These are phyloP conservation scores for Dryomyza anilis DNA, from an alignment of 2,888 invertebrate species.

Conservation along the genomic window DNA sequence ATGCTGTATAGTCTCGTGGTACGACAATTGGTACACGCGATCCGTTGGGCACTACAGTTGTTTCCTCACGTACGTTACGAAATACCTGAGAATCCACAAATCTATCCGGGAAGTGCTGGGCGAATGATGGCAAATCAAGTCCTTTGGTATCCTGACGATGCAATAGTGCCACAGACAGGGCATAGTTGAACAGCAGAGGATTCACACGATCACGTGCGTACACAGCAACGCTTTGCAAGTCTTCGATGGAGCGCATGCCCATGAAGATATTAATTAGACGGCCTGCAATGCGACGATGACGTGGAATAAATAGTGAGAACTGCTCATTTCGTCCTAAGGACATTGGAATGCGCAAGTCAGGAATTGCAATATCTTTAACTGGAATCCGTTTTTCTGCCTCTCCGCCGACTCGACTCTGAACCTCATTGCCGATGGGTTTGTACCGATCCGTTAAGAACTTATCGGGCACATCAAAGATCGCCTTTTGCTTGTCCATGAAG, in stretches of 20 bases:
- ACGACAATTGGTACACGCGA: slow-evolving; percentile 69
- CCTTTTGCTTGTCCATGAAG: slow-evolving; percentile 75
- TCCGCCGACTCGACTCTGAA: slow-evolving; percentile 67
- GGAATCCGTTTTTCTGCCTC: slow-evolving; percentile 64
- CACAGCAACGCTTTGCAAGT: slow-evolving; percentile 71
- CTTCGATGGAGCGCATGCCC: slow-evolving; percentile 73
- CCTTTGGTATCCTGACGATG: slow-evolving; percentile 70
- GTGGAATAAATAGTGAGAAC: slow-evolving; percentile 75
- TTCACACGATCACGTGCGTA: slow-evolving; percentile 77
- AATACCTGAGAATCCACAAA: slow-evolving; percentile 70
- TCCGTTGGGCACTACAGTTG: slow-evolving; percentile 67
- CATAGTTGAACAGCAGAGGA: slow-evolving; percentile 80
- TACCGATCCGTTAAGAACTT: slow-evolving; percentile 67
- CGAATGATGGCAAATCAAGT: slow-evolving; percentile 67
- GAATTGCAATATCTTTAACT: slow-evolving; percentile 68
- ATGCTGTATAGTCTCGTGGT: slow-evolving; percentile 76
- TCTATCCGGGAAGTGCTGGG: slow-evolving; percentile 70
- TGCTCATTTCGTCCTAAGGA: slow-evolving; percentile 68
- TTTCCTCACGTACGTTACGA: slow-evolving; percentile 65
- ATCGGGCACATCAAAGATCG: slow-evolving; percentile 69
- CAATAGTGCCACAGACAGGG: slow-evolving; percentile 75
- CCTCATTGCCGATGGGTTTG: slow-evolving; percentile 61
- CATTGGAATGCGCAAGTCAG: slow-evolving; percentile 68
- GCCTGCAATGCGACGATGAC: slow-evolving; percentile 70
- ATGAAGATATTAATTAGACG: slow-evolving; percentile 73